These are phyloP conservation scores for Rhabdornis inornatus DNA, from an alignment of 2,113 vertebrate genomes.

Conservation along the genomic window DNA sequence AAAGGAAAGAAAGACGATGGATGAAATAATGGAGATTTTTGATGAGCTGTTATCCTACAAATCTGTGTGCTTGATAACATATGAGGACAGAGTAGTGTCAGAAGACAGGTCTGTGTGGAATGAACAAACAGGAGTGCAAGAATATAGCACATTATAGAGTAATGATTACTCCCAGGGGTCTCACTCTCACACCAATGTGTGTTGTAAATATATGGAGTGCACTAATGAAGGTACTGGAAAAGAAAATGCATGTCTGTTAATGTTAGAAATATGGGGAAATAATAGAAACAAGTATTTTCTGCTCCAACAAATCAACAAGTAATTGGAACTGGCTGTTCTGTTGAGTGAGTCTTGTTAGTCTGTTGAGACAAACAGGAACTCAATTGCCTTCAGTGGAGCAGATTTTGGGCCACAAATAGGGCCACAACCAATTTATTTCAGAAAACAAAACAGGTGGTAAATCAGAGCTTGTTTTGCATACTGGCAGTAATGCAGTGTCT, in stretches of 20 bases:
- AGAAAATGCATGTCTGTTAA: constrained; percentile 8
- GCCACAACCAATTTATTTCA: neutral
- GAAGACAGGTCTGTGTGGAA: constrained; percentile 53
- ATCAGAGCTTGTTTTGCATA: neutral
- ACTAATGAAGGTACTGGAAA: constrained; percentile 38
- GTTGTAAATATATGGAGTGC: constrained; percentile 41
- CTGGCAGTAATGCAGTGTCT: neutral
- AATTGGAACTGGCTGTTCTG: constrained; percentile 2
- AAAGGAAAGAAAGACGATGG: constrained; percentile 46
- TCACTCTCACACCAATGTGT: neutral
- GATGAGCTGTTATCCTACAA: constrained; percentile 68
- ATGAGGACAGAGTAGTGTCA: constrained; percentile 37
- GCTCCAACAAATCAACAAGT: constrained; percentile 53
- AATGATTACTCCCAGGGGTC: constrained; percentile 21
- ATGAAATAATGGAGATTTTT: constrained; percentile 70
- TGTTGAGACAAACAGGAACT: constrained; percentile 2
- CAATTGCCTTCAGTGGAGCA: neutral
- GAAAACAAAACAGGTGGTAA: neutral
- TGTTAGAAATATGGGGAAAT: constrained; percentile 38
- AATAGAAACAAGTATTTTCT: constrained; percentile 18
- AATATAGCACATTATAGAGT: neutral
- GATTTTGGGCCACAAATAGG: neutral
- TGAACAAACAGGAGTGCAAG: constrained; percentile 23
- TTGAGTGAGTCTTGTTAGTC: neutral
- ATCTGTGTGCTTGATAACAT: constrained; percentile 67